phyloP scores from a whole-genome alignment of 2,888 invertebrate species.

The Chironomus riparius region DNA sequence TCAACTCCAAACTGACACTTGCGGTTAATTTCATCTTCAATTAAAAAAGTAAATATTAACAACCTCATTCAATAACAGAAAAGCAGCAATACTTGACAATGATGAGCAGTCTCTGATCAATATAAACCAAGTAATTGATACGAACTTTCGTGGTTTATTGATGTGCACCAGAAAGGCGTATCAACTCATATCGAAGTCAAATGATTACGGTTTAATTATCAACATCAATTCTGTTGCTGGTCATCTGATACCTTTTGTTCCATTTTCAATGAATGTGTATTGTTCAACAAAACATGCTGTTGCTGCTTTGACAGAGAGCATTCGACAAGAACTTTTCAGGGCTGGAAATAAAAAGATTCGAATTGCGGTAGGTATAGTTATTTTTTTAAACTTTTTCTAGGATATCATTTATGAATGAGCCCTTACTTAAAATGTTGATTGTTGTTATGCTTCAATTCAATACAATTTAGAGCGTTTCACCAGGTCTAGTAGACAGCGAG shows the following conservation, averaged over 20 bases:
- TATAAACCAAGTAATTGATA: constrained; percentile 41
- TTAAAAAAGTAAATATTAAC: not conserved
- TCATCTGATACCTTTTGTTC: constrained; percentile 30
- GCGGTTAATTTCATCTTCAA: not conserved
- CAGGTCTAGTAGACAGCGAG: not conserved
- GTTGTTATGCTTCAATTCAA: no score
- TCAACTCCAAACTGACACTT: no score
- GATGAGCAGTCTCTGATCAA: not conserved
- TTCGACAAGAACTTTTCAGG: constrained; percentile 20
- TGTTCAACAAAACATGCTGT: constrained; percentile 21
- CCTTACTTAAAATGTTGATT: no score
- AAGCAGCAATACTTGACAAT: constrained; percentile 4
- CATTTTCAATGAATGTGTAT: constrained; percentile 19
- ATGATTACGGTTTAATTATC: constrained; percentile 42
- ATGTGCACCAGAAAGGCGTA: constrained; percentile 44
- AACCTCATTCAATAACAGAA: not conserved
- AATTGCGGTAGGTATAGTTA: not conserved
- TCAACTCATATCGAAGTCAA: constrained; percentile 44
- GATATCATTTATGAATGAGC: no score
- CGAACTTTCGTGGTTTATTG: constrained; percentile 44
- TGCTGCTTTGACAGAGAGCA: constrained; percentile 3
- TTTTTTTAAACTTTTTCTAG: no score
- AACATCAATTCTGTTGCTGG: constrained; percentile 42
- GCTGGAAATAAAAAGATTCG: not conserved
- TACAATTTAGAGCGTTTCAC: not conserved